Evolutionary conservation across 2,113 vertebrate genomes (phyloP).

Genomic region (Cettia cetti): DNA sequence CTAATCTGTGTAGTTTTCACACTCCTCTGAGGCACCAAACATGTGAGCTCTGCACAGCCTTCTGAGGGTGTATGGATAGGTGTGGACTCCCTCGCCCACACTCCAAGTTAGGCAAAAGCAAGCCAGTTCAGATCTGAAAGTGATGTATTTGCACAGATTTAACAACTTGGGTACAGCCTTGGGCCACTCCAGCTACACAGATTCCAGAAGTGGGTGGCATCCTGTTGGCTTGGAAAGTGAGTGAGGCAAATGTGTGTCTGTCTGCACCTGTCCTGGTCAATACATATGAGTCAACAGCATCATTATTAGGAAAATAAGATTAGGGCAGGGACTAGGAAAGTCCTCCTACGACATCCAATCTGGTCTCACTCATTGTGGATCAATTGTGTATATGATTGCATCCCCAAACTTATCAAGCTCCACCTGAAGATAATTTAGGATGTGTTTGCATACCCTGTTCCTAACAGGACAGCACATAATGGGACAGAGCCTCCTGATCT

Average conservation of each 20-base stretch:
- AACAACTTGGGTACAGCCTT: not conserved
- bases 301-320: constrained; percentile 21
- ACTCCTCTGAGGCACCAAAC: not conserved
- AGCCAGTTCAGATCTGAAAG: constrained; percentile 31
- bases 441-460: not conserved
- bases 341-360: constrained; percentile 3
- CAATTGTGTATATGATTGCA: not conserved
- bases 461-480: not conserved
- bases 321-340: constrained; percentile 15
- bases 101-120: constrained; percentile 4
- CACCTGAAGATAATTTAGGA: not conserved
- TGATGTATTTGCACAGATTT: constrained; percentile 28
- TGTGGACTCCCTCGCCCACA: constrained; percentile 11
- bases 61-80: not conserved
- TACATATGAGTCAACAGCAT: constrained; percentile 27
- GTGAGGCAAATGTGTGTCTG: constrained; percentile 42
- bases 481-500: not conserved
- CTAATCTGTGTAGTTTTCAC: not conserved
- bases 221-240: constrained; percentile 13
- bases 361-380: not conserved
- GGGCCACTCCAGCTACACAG: not conserved
- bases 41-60: not conserved
- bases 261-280: constrained; percentile 56
- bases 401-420: not conserved
- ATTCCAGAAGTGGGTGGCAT: constrained; percentile 53